Evolutionary conservation across 2,797 vertebrate genomes (phyloP).

Genomic region (Buceros bicornis): DNA sequence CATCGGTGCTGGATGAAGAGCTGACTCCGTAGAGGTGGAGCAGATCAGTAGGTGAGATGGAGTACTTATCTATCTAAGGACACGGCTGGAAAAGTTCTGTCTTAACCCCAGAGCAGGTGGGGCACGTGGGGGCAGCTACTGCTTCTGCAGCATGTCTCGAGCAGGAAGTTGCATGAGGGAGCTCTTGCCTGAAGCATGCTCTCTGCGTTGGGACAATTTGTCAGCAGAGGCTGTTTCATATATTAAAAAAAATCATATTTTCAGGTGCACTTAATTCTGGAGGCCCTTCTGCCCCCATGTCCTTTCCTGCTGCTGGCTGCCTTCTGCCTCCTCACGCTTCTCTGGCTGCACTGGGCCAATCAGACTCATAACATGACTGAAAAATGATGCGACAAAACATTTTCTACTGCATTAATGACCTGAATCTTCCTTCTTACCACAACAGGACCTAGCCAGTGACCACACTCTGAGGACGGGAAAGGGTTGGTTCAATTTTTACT

Average conservation of each 20-base stretch:
- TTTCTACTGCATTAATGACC: neutral
- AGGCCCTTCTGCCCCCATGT: neutral
- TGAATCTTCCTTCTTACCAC: neutral
- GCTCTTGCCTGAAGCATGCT: conserved; percentile 9
- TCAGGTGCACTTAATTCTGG: neutral
- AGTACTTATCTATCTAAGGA: neutral
- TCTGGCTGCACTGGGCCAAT: neutral
- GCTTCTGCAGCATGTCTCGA: neutral
- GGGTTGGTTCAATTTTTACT: neutral
- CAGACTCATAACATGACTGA: neutral
- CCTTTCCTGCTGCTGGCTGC: neutral
- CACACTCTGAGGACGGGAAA: neutral
- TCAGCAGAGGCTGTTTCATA: conserved; percentile 44
- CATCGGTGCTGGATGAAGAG: neutral
- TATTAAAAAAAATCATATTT: conserved; percentile 26
- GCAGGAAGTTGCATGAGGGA: neutral
- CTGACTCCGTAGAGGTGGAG: neutral
- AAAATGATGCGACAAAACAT: neutral
- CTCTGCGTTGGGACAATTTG: neutral
- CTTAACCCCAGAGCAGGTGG: neutral
- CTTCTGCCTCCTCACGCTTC: neutral
- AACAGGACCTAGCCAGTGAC: neutral
- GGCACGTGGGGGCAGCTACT: neutral
- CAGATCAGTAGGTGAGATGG: neutral
- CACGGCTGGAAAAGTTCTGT: neutral